Evolutionary conservation across 2,888 invertebrate genomes (phyloP).

Genomic region (Stramonita haemastoma): DNA sequence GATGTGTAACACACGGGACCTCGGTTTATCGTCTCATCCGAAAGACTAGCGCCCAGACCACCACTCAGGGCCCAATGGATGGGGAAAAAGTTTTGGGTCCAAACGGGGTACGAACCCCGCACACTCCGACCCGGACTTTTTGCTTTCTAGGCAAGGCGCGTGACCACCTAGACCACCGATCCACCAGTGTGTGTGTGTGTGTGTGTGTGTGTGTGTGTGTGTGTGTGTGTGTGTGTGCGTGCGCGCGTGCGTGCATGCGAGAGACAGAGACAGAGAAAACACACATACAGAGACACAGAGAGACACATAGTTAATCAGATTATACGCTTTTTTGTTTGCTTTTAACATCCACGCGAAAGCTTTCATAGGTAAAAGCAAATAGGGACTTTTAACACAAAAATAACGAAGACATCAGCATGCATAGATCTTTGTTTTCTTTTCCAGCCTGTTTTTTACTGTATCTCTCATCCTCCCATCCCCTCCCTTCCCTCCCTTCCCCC

Average conservation of each 20-base stretch:
- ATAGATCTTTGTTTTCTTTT: too few species aligned
- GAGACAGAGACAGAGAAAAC: not conserved
- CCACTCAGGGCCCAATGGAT: too few species aligned
- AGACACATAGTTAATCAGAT: not conserved
- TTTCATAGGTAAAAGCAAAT: too few species aligned
- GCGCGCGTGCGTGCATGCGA: not conserved
- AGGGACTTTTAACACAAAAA: not conserved
- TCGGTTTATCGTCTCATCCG: too few species aligned
- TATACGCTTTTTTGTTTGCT: not conserved
- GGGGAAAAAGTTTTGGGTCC: too few species aligned
- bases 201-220: conserved; percentile 24
- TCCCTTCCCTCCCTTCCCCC: not conserved
- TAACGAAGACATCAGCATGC: not conserved
- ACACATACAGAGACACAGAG: not conserved
- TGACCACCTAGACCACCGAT: too few species aligned
- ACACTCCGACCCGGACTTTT: too few species aligned
- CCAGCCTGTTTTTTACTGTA: too few species aligned
- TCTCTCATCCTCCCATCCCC: not conserved
- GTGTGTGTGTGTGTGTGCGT: conserved; percentile 18
- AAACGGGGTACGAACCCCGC: too few species aligned
- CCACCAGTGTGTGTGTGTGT: conserved; percentile 20
- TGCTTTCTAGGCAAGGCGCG: not conserved
- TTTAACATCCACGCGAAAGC: too few species aligned
- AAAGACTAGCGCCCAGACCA: too few species aligned
- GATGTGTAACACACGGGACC: too few species aligned